phyloP scores from a whole-genome alignment of 92 coral and sea anemone species.

The Diadumene lineata region DNA sequence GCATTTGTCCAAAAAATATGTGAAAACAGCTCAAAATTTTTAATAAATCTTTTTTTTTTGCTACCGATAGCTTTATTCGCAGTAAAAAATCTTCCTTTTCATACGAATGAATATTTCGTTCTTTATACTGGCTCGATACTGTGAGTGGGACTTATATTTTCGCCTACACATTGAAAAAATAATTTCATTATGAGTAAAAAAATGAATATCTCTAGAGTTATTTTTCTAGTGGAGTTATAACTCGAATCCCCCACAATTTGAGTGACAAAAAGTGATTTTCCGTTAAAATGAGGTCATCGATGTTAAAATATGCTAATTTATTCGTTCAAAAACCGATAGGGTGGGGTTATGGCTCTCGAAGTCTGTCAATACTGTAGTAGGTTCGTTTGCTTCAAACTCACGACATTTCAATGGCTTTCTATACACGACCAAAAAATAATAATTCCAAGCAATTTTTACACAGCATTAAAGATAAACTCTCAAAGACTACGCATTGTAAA shows the following conservation, averaged over 20 bases:
- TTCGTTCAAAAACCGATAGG: slow-evolving; percentile 20
- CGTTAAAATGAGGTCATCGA: slow-evolving; percentile 24
- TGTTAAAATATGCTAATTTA: slow-evolving; percentile 30
- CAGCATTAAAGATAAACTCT: background rate
- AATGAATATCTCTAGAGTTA: no score
- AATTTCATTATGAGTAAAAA: no score
- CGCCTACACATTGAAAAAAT: no score
- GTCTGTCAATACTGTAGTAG: slow-evolving; percentile 25
- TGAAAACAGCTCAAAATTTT: no score
- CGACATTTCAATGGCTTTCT: slow-evolving; percentile 14
- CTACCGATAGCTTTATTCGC: no score
- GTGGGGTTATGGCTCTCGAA: slow-evolving; percentile 30
- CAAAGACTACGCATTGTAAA: background rate
- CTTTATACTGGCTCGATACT: no score
- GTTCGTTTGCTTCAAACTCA: slow-evolving; percentile 31
- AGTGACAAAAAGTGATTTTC: slow-evolving; percentile 12
- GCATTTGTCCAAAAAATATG: no score
- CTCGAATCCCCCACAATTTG: background rate
- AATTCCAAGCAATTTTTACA: background rate
- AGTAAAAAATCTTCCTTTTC: no score
- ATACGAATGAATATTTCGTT: no score
- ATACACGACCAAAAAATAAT: background rate
- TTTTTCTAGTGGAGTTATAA: background rate
- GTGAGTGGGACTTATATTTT: no score
- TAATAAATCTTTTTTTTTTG: no score